Conservation (phyloP, 2,888 invertebrate species). For the Tribolium freemani region DNA sequence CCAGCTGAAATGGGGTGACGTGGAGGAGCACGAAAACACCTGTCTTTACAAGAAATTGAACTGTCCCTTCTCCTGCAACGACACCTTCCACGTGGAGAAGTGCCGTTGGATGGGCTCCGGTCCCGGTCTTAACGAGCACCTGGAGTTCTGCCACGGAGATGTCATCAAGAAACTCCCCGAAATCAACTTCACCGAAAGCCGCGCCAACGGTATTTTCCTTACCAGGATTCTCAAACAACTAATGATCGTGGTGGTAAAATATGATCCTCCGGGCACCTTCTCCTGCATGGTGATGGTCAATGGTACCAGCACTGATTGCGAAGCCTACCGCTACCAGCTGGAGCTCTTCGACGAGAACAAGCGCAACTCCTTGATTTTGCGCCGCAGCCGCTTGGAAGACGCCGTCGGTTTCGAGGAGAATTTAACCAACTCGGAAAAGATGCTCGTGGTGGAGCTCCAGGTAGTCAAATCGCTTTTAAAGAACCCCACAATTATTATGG, state of each 20-base stretch:
- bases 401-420: conserved; percentile 21
- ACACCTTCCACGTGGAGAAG: background rate
- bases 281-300: conserved; percentile 35
- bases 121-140: conserved; percentile 16
- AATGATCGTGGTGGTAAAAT: conserved; percentile 14
- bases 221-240: conserved; percentile 15
- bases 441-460: conserved; percentile 33
- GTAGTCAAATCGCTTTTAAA: conserved; percentile 25
- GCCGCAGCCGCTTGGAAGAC: conserved; percentile 22
- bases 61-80: conserved; percentile 17
- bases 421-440: conserved; percentile 31
- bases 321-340: conserved; percentile 42
- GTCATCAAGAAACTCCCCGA: conserved; percentile 26
- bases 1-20: conserved; percentile 24
- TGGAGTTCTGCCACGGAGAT: conserved; percentile 20
- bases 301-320: conserved; percentile 28
- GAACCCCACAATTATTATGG: conserved; percentile 23
- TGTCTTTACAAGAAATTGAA: conserved; percentile 28
- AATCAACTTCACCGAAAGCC: conserved; percentile 7
- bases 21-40: conserved; percentile 34
- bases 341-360: conserved; percentile 37
- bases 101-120: conserved; percentile 27
- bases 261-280: conserved; percentile 2
- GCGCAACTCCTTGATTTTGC: conserved; percentile 39
- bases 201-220: background rate